Base-by-base conservation (phyloP, 2,797 vertebrate genomes). In the Bufotes viridis region DNA sequence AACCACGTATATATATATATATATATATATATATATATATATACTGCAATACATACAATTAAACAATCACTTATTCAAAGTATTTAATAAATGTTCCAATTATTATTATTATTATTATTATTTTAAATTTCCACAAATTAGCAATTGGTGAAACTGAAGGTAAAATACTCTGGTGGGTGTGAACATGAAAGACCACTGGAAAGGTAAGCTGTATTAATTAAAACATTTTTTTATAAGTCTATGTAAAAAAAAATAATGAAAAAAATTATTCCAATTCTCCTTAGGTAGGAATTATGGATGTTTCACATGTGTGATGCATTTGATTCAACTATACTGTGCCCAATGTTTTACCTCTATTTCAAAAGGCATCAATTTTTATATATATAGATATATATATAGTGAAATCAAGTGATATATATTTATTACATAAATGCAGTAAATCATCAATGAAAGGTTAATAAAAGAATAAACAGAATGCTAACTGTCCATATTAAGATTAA, bases 141-240 rank as follows among this genome's bases (percentile, higher is more conserved):
- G 18, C 69, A 42, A 57, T 20, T 20, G 55, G 53, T 34, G 26
- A 84, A 2, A 55, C 61, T 75, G 83, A 63, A 85, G 58, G 72
- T 51, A 78, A 85, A 53, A 78, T 65, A 67, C 53, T 85, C 84
- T 85, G 60, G 67, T 76, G 84, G 72, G 65, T 85, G 84, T 78
- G 61, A 20, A 85, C 29, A 69, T 69, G 76, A 69, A 26, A 86
- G 76, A 63, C 24, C 75, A 67, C 24, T 55, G 85, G 13, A 70
- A 86, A 69, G 63, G 49, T 79, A 70, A 84, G 34, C 61, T 70
- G 24, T 55, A 14, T 57, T 80, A 80, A 80, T 79, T 86, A 58
- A 80, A 70, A 51, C 26, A 80, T 80, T 79, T 20, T 86, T 78
- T 85, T 78, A 78, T 67, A 74, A 65, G 63, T 22, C 49, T 65